Base-by-base conservation (phyloP, 1,140 invertebrate species). In the Zaprionus nigranus region DNA sequence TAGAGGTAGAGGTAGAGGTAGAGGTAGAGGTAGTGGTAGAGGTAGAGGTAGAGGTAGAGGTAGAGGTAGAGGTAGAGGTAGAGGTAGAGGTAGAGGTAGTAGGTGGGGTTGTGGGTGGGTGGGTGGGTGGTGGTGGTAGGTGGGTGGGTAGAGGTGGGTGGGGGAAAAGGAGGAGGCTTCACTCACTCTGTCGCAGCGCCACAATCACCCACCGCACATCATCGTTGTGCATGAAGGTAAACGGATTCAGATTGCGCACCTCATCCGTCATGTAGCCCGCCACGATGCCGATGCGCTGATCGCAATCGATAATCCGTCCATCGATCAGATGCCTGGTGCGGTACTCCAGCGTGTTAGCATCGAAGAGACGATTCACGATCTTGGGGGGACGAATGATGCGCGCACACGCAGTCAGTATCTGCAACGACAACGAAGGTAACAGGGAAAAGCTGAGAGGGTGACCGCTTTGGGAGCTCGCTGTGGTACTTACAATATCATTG, bases 231-330 rank as follows among this genome's bases (percentile, higher is more conserved):
- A 98, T 98, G 84, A 96, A 98, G 68, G 95, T 95, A 87, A 98
- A 98, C 0, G 96, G 97, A 72, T 96, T 97, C 36, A 95, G 91
- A 6, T 97, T 97, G 24, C 94, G 94, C 9, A 98, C 96, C 93
- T 98, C 97, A 60, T 96, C 95, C 1, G 95, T 95, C 95, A 98
- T 95, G 91, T 97, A 97, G 2, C 97, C 97, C 30, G 97, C 96
- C 2, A 97, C 96, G 17, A 96, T 93, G 0, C 97, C 96, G 70
- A 98, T 97, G 76, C 97, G 94, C 75, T 98, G 97, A 93, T 98
- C 97, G 68, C 96, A 96, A 78, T 96, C 96, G 38, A 98, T 95
- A 65, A 98, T 98, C 62, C 96, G 94, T 2, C 97, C 97, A 91
- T 98, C 96, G 20, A 97, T 94, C 28, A 97, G 94, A 92, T 98